phyloP scores from a whole-genome alignment of 2,113 vertebrate species.

The Hydrochoerus hydrochaeris region DNA sequence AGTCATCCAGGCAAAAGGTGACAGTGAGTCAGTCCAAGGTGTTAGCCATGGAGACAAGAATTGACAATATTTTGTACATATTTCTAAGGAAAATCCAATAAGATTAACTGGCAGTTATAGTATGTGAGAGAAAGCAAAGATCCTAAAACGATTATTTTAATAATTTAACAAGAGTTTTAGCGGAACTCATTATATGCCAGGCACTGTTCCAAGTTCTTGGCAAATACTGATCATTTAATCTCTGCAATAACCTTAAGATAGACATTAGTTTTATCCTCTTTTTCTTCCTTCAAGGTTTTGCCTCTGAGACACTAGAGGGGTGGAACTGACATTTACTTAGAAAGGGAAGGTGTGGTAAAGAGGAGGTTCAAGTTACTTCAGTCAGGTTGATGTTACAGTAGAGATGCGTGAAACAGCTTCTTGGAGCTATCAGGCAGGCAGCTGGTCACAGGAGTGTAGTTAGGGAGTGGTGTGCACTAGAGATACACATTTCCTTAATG shows the following conservation, averaged over 20 bases:
- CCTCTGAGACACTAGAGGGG: not conserved
- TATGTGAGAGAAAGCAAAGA: not conserved
- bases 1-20: conserved; percentile 50
- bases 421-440: not conserved
- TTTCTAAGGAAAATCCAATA: conserved; percentile 4
- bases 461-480: not conserved
- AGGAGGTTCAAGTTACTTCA: not conserved
- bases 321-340: not conserved
- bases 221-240: conserved; percentile 34
- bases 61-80: not conserved
- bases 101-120: not conserved
- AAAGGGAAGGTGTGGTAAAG: not conserved
- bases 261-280: conserved; percentile 3
- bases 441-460: not conserved
- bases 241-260: not conserved
- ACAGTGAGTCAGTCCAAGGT: not conserved
- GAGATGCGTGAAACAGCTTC: not conserved
- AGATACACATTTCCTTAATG: not conserved
- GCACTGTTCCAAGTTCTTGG: conserved; percentile 10
- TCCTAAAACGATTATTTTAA: conserved; percentile 10
- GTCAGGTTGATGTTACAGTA: no score
- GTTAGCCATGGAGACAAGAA: not conserved
- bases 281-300: conserved; percentile 12
- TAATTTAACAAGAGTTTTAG: conserved; percentile 54
- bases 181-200: conserved; percentile 24